Conservation (phyloP, 2,888 invertebrate genomes). For the Drosophila rellima region DNA sequence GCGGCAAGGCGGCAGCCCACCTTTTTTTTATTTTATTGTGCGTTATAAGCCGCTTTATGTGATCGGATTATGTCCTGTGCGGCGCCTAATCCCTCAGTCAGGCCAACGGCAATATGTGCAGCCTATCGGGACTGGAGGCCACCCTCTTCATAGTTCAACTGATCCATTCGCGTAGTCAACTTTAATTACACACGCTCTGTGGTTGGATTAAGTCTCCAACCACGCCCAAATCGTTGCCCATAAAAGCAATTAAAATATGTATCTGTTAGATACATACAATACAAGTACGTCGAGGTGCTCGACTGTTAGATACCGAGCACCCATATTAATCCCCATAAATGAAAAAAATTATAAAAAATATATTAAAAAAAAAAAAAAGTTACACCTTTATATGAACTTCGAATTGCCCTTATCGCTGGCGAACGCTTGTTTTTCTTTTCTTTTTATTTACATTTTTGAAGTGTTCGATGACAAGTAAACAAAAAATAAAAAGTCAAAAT, state of each 20-base stretch:
- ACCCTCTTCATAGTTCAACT: constrained; percentile 46
- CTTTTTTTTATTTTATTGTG: constrained; percentile 46
- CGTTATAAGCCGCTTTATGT: constrained; percentile 79
- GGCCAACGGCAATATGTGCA: constrained; percentile 3
- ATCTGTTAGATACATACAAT: constrained; percentile 47
- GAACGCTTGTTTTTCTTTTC: no score
- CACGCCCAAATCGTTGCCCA: constrained; percentile 28
- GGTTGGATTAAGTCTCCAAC: constrained; percentile 60
- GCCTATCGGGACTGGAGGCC: constrained; percentile 10
- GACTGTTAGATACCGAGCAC: background rate
- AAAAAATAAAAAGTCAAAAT: background rate
- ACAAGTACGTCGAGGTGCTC: background rate
- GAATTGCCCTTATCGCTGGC: no score
- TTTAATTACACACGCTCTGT: constrained; percentile 71
- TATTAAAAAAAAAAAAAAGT: no score
- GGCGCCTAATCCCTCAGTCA: constrained; percentile 63
- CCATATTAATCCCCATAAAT: background rate
- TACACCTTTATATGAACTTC: no score
- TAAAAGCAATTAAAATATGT: constrained; percentile 77
- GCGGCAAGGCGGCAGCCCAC: constrained; percentile 30
- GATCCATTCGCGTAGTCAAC: constrained; percentile 69
- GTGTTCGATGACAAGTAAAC: no score
- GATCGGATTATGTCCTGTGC: constrained; percentile 80
- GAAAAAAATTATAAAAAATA: background rate
- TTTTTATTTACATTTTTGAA: no score